Percentiles rank a stretch among this genome's conserved stretches.
phyloP scores from a whole-genome alignment of 2,113 vertebrate species.

The Perognathus longimembris region DNA sequence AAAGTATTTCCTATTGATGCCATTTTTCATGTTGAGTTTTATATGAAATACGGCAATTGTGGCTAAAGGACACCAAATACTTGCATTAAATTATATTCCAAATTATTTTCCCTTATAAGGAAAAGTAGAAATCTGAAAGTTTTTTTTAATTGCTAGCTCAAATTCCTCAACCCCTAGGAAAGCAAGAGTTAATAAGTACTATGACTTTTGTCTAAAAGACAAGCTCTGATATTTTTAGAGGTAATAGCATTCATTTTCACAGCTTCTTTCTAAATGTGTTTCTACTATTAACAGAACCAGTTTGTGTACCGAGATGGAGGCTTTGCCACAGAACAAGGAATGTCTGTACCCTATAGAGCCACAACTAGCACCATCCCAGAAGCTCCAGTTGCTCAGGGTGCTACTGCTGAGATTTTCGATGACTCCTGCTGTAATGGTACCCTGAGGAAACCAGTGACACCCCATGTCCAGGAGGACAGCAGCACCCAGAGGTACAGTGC shows the following conservation, averaged over 20 bases:
- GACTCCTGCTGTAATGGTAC: constrained; percentile 95
- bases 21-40: constrained; percentile 23
- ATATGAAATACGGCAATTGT: neutral
- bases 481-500: constrained; percentile 96
- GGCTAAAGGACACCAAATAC: neutral
- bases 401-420: constrained; percentile 89
- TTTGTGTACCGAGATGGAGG: constrained; percentile 94
- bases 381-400: constrained; percentile 85
- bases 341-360: constrained; percentile 85
- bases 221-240: neutral
- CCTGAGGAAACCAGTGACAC: constrained; percentile 90
- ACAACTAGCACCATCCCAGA: constrained; percentile 87
- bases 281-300: constrained; percentile 90
- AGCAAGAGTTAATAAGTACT: neutral
- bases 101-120: constrained; percentile 31
- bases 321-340: constrained; percentile 84
- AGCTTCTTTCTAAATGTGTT: constrained; percentile 19
- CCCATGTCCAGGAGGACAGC: constrained; percentile 90
- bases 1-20: neutral
- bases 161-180: constrained; percentile 12
- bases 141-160: constrained; percentile 40
- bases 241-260: neutral
- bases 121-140: constrained; percentile 8
- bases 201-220: constrained; percentile 16
- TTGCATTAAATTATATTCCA: neutral